These are phyloP conservation scores for Synergus laeviventris DNA, from an alignment of 2,888 invertebrate species.

Conservation along the genomic window DNA sequence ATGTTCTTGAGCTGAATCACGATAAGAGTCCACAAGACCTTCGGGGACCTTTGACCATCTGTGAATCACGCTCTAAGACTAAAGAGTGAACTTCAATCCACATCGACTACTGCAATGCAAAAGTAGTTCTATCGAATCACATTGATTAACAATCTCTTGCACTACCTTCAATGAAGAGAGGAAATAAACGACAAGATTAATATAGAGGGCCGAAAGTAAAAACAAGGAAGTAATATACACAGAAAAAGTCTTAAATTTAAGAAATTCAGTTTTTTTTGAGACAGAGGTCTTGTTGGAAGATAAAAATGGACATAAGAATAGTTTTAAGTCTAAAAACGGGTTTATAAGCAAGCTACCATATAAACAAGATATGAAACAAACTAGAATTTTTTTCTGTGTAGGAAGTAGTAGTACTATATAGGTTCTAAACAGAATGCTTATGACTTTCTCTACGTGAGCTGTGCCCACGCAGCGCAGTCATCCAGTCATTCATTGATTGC, in stretches of 20 bases:
- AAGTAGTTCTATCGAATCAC: neutral
- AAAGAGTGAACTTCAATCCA: constrained; percentile 25
- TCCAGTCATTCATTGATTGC: constrained; percentile 43
- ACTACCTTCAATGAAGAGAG: neutral
- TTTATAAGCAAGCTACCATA: no score
- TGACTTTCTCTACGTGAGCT: neutral
- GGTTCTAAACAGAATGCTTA: constrained; percentile 1
- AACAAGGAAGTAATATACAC: neutral
- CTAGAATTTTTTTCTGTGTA: no score
- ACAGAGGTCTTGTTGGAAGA: no score
- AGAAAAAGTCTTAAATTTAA: no score
- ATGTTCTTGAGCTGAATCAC: constrained; percentile 37
- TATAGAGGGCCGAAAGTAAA: neutral
- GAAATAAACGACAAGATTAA: neutral
- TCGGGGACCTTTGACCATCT: constrained; percentile 30
- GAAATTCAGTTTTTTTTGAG: no score
- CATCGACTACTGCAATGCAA: constrained; percentile 15
- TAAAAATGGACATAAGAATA: no score
- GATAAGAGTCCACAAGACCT: constrained; percentile 19
- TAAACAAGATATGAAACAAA: no score
- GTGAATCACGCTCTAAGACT: constrained; percentile 33
- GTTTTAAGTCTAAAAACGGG: no score
- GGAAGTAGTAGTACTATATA: neutral
- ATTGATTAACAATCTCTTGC: neutral
- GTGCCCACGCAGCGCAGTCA: constrained; percentile 9